Evolutionary conservation across 1,140 invertebrate genomes (phyloP), one percentile per base, ranked within the genome.

Genomic region (Popillia japonica): DNA sequence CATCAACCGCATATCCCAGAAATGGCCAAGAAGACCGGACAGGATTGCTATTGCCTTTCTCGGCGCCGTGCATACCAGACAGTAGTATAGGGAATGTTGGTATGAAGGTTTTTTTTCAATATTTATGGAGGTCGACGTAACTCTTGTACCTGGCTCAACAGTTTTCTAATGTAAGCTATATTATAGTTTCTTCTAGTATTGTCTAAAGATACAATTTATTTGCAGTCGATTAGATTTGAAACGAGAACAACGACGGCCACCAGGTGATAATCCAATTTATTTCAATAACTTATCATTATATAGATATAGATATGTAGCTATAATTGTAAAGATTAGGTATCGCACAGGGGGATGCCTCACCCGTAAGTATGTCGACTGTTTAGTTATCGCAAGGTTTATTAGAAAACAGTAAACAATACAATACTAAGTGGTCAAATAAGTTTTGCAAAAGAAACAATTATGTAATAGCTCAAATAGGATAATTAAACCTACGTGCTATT

Each of bases 61-160:
- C 22, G 61, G 61, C 61, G 61, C 61, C 61, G 61, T 68, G 20
- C 14, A 68, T 20, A 34, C 27, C 20, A 68, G 61, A 68, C 61
- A 68, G 48, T 55, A 55, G 48, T 68, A 68, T 27, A 17, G 22
- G 61, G 61, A 68, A 68, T 68, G 61, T 68, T 20, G 61, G 61
- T 68, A 68, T 68, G 61, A 68, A 22, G 23, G 27, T 68, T 68
- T 27, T 68, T 68, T 68, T 68, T 9, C 61, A 68, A 22, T 68
- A 68, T 68, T 68, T 68, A 68, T 68, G 61, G 61, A 68, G 61
- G 61, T 34, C 61, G 61, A 68, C 22, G 27, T 68, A 34, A 22
- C 61, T 68, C n/a, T 48, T 44, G n/a, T 68, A 68, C 61, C 61
- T 68, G 61, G 11, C 48, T 55, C 14, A 55, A 55, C 14, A 22